Conservation (phyloP, 2,888 invertebrate genomes). For the Trypoxylon attenuatum region DNA sequence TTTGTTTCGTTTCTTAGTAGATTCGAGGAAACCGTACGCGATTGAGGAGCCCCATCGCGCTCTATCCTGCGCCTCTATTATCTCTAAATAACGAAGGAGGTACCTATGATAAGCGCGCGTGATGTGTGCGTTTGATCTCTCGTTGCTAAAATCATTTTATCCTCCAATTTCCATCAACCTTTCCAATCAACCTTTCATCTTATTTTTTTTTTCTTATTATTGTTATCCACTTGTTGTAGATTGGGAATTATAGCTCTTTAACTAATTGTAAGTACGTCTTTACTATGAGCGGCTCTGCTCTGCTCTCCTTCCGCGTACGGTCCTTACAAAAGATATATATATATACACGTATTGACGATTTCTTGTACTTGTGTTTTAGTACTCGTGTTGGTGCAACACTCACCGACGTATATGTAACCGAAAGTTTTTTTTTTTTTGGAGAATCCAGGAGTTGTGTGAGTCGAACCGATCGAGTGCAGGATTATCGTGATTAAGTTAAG, state of each 20-base stretch:
- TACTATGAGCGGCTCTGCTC: constrained; percentile 1
- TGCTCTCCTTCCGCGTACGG: constrained; percentile 6
- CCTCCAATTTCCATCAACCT: too few species aligned
- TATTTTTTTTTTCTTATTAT: not conserved
- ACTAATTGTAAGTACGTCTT: constrained; percentile 1
- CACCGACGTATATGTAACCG: constrained; percentile 10
- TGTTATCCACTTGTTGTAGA: too few species aligned
- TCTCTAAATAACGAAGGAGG: constrained; percentile 27
- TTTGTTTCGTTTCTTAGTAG: constrained; percentile 14
- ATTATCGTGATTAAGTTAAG: too few species aligned
- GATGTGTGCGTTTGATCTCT: constrained; percentile 34
- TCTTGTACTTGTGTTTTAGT: constrained; percentile 41
- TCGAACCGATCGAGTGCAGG: too few species aligned
- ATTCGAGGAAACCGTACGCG: constrained; percentile 4
- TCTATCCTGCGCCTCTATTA: not conserved
- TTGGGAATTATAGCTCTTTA: too few species aligned
- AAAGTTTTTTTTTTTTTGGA: not conserved
- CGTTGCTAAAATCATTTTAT: too few species aligned
- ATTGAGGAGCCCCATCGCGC: constrained; percentile 20
- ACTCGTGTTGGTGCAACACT: constrained; percentile 10
- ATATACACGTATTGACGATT: constrained; percentile 46
- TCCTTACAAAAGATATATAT: constrained; percentile 10
- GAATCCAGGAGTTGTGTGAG: too few species aligned
- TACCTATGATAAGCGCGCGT: constrained; percentile 43
- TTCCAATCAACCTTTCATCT: not conserved